Percentiles rank a stretch among this genome's conserved stretches.
Evolutionary conservation across 2,888 invertebrate species (phyloP).

Genomic region (Chrysodeixis includens): DNA sequence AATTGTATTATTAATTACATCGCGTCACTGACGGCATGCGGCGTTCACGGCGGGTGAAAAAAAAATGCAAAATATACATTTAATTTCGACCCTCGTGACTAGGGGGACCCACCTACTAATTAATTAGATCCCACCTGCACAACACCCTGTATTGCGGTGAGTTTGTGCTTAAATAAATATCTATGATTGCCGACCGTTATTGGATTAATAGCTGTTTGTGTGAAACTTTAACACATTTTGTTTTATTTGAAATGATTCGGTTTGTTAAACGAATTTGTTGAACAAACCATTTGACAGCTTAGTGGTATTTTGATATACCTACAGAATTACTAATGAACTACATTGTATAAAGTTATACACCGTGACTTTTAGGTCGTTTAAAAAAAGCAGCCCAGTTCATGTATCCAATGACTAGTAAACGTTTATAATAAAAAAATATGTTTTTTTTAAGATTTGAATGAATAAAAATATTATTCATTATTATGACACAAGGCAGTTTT

Average conservation of each 20-base stretch:
- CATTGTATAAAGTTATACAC: slow-evolving; percentile 12
- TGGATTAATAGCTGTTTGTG: slow-evolving; percentile 44
- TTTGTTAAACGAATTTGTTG: slow-evolving; percentile 19
- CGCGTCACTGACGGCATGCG: slow-evolving; percentile 73
- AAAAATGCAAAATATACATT: slow-evolving; percentile 86
- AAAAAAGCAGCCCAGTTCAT: no score
- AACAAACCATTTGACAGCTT: slow-evolving; percentile 7
- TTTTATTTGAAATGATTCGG: slow-evolving; percentile 31
- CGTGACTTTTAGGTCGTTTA: no score
- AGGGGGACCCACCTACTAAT: slow-evolving; percentile 77
- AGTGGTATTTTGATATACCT: slow-evolving; percentile 8
- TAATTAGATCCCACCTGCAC: slow-evolving; percentile 86
- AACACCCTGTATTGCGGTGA: slow-evolving; percentile 70
- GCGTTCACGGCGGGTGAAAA: slow-evolving; percentile 71
- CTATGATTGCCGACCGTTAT: slow-evolving; percentile 50
- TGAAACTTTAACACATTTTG: slow-evolving; percentile 24
- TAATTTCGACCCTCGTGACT: slow-evolving; percentile 79
- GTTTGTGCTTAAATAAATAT: slow-evolving; percentile 70
- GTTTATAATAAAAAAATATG: no score
- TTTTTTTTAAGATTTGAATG: no score
- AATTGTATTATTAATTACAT: slow-evolving; percentile 78
- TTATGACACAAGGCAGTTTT: no score
- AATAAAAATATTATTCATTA: no score
- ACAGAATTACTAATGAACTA: slow-evolving; percentile 9
- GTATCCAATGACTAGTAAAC: no score